phyloP scores from a whole-genome alignment of 2,888 invertebrate genomes.

The Macrostomum cliftonense region DNA sequence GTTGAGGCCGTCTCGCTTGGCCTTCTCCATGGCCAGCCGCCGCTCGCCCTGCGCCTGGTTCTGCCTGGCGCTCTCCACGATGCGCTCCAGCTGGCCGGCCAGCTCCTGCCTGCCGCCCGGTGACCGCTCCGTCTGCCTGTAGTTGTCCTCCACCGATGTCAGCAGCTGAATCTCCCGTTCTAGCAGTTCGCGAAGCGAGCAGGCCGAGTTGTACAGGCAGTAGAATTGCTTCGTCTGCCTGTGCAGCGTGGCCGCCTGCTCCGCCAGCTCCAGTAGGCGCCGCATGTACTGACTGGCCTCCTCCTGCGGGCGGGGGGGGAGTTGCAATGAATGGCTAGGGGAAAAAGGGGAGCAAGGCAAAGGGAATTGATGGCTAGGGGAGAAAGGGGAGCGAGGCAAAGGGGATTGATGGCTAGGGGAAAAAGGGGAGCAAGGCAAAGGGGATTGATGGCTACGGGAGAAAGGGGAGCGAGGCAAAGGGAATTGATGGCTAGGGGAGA shows the following conservation, averaged over 20 bases:
- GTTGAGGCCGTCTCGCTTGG: conserved; percentile 49
- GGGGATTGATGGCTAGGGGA: too few relatives aligned
- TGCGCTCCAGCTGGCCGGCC: conserved; percentile 67
- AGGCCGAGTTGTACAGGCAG: conserved; percentile 46
- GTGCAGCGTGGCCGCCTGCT: conserved; percentile 77
- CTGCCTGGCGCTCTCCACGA: conserved; percentile 69
- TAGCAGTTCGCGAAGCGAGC: neutral
- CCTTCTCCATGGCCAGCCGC: conserved; percentile 49
- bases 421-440: too few relatives aligned
- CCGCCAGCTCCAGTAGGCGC: conserved; percentile 81
- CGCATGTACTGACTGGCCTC: conserved; percentile 59
- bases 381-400: too few relatives aligned
- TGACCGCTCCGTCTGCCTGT: conserved; percentile 56
- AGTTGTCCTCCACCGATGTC: conserved; percentile 71
- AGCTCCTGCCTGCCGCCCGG: conserved; percentile 64
- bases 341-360: too few relatives aligned
- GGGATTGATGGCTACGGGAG: too few relatives aligned
- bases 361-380: too few relatives aligned
- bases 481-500: too few relatives aligned
- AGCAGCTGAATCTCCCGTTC: conserved; percentile 39
- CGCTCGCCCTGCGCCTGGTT: conserved; percentile 45
- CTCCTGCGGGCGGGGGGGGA: too few relatives aligned
- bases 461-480: too few relatives aligned
- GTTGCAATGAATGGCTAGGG: too few relatives aligned
- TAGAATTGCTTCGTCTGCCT: conserved; percentile 93